phyloP scores from a whole-genome alignment of 2,113 vertebrate genomes.

The Triplophysa siluroides region DNA sequence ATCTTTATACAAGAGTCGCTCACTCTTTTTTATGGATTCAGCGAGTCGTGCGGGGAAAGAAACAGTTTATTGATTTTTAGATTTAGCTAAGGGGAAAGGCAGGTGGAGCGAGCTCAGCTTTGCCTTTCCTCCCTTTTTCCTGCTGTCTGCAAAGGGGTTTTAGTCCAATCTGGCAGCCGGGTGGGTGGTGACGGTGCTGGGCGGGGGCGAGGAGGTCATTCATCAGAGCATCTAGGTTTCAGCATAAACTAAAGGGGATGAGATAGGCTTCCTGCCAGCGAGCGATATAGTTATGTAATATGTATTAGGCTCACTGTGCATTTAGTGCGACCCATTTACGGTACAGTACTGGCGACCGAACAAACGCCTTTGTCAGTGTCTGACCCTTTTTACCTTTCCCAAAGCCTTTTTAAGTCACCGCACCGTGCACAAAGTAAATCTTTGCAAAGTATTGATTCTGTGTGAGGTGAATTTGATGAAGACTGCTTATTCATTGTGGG shows the following conservation, averaged over 20 bases:
- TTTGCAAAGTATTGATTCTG: slow-evolving; percentile 7
- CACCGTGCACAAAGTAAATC: not conserved
- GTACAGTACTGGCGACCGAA: slow-evolving; percentile 2
- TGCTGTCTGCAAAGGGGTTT: slow-evolving; percentile 28
- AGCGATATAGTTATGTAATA: slow-evolving; percentile 10
- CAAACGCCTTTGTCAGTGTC: not conserved
- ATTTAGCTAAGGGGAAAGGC: slow-evolving; percentile 69
- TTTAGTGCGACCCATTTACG: slow-evolving; percentile 3
- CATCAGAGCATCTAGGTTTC: slow-evolving; percentile 51
- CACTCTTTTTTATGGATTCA: slow-evolving; percentile 72
- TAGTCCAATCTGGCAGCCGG: slow-evolving; percentile 28
- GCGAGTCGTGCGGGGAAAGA: slow-evolving; percentile 69
- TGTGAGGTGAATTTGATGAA: slow-evolving; percentile 27
- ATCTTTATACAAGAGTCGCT: slow-evolving; percentile 71
- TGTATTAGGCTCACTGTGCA: slow-evolving; percentile 41
- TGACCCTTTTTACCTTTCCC: not conserved
- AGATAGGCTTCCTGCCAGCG: slow-evolving; percentile 38
- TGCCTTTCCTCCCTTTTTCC: slow-evolving; percentile 30
- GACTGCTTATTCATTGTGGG: not conserved
- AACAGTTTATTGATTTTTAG: slow-evolving; percentile 79
- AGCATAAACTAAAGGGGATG: slow-evolving; percentile 41
- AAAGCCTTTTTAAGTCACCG: not conserved
- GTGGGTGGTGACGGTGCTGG: not conserved
- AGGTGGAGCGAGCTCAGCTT: slow-evolving; percentile 29
- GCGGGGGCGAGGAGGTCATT: slow-evolving; percentile 8